Percentiles rank a stretch among this genome's conserved stretches.
phyloP scores from a whole-genome alignment of 2,797 vertebrate species.

The Monodelphis domestica region DNA sequence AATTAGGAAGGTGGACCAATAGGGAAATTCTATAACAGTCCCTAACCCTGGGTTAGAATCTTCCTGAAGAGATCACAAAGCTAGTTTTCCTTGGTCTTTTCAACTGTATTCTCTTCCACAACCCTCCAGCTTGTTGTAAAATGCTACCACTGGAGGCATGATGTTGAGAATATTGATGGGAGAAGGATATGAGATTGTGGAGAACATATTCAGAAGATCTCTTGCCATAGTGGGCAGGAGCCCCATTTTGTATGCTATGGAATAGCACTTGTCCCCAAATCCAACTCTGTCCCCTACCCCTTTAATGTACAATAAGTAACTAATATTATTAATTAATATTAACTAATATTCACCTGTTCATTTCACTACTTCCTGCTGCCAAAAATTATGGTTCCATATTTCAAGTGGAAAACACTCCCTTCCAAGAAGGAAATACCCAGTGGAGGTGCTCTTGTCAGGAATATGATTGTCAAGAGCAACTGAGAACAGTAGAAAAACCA shows the following conservation, averaged over 20 bases:
- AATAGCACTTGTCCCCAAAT: neutral
- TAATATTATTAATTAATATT: too few relatives aligned
- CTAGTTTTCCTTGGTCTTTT: conserved; percentile 55
- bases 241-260: neutral
- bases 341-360: neutral
- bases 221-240: conserved; percentile 5
- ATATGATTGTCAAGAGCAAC: neutral
- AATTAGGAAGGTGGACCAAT: conserved; percentile 82
- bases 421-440: neutral
- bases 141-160: neutral
- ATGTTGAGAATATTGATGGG: conserved; percentile 35
- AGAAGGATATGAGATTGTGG: conserved; percentile 40
- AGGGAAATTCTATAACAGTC: conserved; percentile 75
- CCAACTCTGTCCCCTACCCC: neutral
- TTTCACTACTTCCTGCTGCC: conserved; percentile 13
- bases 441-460: neutral
- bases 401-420: conserved; percentile 30
- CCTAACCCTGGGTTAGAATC: conserved; percentile 72
- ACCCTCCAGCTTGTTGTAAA: conserved; percentile 35
- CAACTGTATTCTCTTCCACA: conserved; percentile 49
- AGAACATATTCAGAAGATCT: conserved; percentile 23
- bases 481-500: conserved; percentile 5
- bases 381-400: conserved; percentile 28
- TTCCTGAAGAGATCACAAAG: conserved; percentile 71
- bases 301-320: neutral